Percentiles rank a stretch among this genome's conserved stretches.
Conservation (phyloP, 2,797 vertebrate species). For the Hippoglossus hippoglossus region DNA sequence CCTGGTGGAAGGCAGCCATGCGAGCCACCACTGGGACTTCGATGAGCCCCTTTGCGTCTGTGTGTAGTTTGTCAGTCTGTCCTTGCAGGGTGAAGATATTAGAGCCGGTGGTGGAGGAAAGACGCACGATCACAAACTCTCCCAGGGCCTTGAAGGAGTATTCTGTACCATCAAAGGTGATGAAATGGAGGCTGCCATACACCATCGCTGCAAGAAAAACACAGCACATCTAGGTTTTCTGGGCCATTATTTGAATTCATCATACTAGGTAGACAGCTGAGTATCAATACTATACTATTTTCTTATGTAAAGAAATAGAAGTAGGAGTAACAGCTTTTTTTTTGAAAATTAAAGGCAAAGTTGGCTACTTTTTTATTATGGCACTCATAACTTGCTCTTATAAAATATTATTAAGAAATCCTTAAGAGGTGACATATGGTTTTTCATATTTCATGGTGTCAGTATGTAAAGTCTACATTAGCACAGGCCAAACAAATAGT, state of each 20-base stretch:
- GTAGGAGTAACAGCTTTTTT: too few relatives aligned
- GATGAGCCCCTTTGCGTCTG: conserved; percentile 57
- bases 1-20: conserved; percentile 87
- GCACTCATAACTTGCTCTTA: too few relatives aligned
- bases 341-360: too few relatives aligned
- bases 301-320: too few relatives aligned
- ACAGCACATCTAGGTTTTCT: neutral
- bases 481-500: too few relatives aligned
- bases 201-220: conserved; percentile 77
- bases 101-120: conserved; percentile 83
- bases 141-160: conserved; percentile 87
- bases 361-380: too few relatives aligned
- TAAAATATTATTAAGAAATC: too few relatives aligned
- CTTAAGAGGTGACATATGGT: too few relatives aligned
- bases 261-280: neutral
- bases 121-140: conserved; percentile 86
- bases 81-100: conserved; percentile 90
- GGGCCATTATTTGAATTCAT: neutral
- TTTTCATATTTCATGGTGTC: too few relatives aligned
- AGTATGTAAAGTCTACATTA: too few relatives aligned
- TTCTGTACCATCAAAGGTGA: conserved; percentile 85
- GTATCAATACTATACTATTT: too few relatives aligned
- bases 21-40: conserved; percentile 81
- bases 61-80: conserved; percentile 74
- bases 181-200: conserved; percentile 86